Base-by-base conservation (phyloP, 2,888 invertebrate genomes). In the Patella caerulea region DNA sequence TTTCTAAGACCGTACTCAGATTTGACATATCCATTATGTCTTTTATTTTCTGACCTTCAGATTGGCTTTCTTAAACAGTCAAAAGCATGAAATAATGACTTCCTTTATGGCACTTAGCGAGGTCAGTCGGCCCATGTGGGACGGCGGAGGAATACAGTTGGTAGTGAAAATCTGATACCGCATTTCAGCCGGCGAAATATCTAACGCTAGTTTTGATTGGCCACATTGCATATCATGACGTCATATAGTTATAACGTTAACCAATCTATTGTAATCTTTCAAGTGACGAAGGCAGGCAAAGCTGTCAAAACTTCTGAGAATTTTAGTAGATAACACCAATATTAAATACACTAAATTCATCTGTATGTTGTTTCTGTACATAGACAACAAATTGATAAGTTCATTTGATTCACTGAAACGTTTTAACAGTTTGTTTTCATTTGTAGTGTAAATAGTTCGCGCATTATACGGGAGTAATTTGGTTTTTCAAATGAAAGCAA, bases 1-100 rank as follows among this genome's bases (percentile, higher is more conserved):
- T 98, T 93, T 98, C 98, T 92, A 99, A 94, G 92, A 99, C 91
- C 79, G 90, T 88, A 71, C 92, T 87, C 77, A 93, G 90, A 89
- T 92, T 90, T 91, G 92, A 92, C 71, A 75, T 82, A 72, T 73
- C 55, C 52, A 54, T 69, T 55, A 55, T 69, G 52, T 76, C 55
- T 71, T 34, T 69, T 65, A 65, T 19, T 65, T 19, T 65, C 19
- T 65, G 65, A 65, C 65, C 19, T 65, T 24, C 19, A 65, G 24
- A 65, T 19, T 65, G 19, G 24, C 15, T 19, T 19, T 65, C 19
- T 24, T 24, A 65, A 24, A 24, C 19, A 65, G 19, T 65, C 65
- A 65, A 24, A 65, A 24, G 19, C 19, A 24, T 65, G 19, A 24
- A 65, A 65, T 65, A 65, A 65, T 24, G 65, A 65, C 65, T 65